phyloP scores from a whole-genome alignment of 2,113 vertebrate species.

The Cricetomys ansorgei region DNA sequence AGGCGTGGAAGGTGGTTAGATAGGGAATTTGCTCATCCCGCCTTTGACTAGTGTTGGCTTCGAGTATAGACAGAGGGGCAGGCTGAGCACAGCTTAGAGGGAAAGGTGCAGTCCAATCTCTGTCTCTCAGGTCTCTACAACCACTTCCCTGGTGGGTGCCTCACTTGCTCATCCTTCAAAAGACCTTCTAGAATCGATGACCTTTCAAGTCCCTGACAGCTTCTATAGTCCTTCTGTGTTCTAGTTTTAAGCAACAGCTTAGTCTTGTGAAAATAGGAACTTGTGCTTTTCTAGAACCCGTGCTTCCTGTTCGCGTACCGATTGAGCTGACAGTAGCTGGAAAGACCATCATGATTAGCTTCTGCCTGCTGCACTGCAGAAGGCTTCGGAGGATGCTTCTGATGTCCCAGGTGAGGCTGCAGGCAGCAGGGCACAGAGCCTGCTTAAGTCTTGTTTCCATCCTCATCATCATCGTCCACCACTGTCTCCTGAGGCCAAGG shows the following conservation, averaged over 20 bases:
- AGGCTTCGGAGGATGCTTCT: neutral
- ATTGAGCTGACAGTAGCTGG: neutral
- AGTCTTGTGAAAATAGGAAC: slow-evolving; percentile 57
- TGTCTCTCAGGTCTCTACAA: neutral
- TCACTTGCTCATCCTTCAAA: slow-evolving; percentile 3
- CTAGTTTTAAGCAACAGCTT: neutral
- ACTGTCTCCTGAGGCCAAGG: neutral
- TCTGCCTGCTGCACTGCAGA: neutral
- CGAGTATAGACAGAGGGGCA: neutral
- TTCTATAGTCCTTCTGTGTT: slow-evolving; percentile 13
- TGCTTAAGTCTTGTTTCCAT: neutral
- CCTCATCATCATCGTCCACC: neutral
- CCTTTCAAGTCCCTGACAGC: neutral
- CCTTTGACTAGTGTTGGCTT: neutral
- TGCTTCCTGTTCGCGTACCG: slow-evolving; percentile 50
- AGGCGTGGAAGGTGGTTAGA: neutral
- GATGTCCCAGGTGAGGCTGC: neutral
- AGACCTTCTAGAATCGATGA: slow-evolving; percentile 7
- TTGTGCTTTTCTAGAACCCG: slow-evolving; percentile 53
- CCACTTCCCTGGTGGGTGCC: neutral
- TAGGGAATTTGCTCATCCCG: neutral
- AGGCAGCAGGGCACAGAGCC: neutral
- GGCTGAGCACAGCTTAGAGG: neutral
- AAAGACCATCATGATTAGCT: neutral
- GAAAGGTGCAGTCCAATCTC: neutral